Base-by-base conservation (phyloP, 2,888 invertebrate species). In the Apodemia zela region DNA sequence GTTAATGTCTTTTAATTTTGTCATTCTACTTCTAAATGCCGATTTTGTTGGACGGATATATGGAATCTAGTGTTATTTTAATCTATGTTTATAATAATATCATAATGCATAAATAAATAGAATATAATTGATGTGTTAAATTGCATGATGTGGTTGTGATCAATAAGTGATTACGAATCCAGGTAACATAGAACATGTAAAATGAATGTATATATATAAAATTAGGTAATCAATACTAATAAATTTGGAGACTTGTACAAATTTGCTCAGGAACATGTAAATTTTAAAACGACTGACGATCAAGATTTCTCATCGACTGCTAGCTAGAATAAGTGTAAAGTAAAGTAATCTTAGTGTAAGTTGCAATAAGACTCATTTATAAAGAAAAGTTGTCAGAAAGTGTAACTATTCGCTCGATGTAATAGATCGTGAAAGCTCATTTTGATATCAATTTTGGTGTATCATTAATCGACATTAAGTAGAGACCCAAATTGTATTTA, bases 121-220 rank as follows among this genome's bases (percentile, higher is more conserved):
- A 66, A 71, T 70, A 71, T 71, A 78, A 74, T 74, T 78, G 33
- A 47, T 47, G 62, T 62, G 58, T 82, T 76, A 84, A 42, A 42
- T 84, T 86, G 84, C 86, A 83, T 86, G 88, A 78, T 87, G 85
- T 89, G 90, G 90, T 91, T 91, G 90, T 91, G 90, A 91, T 88
- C 87, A 81, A 88, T 85, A 81, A 80, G 81, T 85, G 87, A 85
- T 88, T 88, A 85, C 88, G 85, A 89, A 91, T 85, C 88, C 86
- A 84, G 86, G 74, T 84, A 84, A 82, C 81, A 84, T 79, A 73
- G 60, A 73, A 71, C 76, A 67, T 69, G 65, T 67, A 68, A 70
- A 64, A 66, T 77, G 74, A 72, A 69, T 88, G 86, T 88, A 89
- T 79, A 87, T 87, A 84, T 75, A 77, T 42, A 8, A 33, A 80